A percentile compares a stretch with the other conserved stretches of the same genome.
phyloP scores from a whole-genome alignment of 2,888 invertebrate genomes.

The Crossocerus cetratus region DNA sequence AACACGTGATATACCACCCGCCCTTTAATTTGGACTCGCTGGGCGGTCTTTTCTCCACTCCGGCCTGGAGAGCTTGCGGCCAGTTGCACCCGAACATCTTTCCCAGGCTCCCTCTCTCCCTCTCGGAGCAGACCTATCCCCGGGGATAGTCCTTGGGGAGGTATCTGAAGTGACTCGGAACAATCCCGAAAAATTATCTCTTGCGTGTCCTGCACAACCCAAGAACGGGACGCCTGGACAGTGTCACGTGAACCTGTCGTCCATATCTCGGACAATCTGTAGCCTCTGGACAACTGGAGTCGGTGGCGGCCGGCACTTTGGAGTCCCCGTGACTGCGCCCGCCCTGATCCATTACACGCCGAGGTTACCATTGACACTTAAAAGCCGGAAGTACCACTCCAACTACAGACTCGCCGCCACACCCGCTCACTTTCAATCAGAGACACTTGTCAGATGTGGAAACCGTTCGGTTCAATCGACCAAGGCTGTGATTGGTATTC shows the following conservation, averaged over 20 bases:
- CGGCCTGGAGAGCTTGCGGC: neutral
- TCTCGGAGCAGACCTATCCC: slow-evolving; percentile 23
- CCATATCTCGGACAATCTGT: slow-evolving; percentile 51
- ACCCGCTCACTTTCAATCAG: no score
- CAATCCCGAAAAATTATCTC: slow-evolving; percentile 68
- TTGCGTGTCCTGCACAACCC: slow-evolving; percentile 41
- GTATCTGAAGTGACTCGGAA: slow-evolving; percentile 66
- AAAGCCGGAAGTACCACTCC: neutral
- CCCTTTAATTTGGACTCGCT: slow-evolving; percentile 56
- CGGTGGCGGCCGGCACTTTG: neutral
- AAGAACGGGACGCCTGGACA: slow-evolving; percentile 66
- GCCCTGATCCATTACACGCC: neutral
- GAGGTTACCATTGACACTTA: neutral
- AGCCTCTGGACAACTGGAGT: slow-evolving; percentile 15
- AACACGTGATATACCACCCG: slow-evolving; percentile 37
- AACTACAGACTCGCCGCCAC: no score
- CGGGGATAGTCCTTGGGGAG: slow-evolving; percentile 21
- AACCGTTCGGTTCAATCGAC: no score
- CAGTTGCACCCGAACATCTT: slow-evolving; percentile 55
- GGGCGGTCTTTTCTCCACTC: slow-evolving; percentile 20
- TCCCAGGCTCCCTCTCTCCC: slow-evolving; percentile 58
- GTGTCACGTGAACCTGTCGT: slow-evolving; percentile 62
- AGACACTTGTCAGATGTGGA: no score
- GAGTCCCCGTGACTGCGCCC: slow-evolving; percentile 1
- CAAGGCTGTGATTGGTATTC: slow-evolving; percentile 11